Evolutionary conservation across 1,140 invertebrate genomes (phyloP).

Genomic region (Aradophagus sp.): DNA sequence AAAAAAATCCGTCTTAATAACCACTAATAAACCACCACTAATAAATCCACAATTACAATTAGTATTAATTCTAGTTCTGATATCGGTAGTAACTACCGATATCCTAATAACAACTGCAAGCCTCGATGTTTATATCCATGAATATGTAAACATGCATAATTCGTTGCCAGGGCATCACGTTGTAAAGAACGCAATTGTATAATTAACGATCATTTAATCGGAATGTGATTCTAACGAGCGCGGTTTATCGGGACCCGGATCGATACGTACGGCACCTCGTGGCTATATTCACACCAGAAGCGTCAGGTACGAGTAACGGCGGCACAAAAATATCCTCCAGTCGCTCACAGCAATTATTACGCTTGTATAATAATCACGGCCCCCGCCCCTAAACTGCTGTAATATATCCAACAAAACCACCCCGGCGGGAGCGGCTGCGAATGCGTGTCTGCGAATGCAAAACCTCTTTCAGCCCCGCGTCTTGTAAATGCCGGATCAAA

Average conservation of each 20-base stretch:
- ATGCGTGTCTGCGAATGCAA: conserved; percentile 33
- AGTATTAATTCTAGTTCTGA: no score
- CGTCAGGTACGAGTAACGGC: conserved; percentile 43
- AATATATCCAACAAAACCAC: conserved; percentile 52
- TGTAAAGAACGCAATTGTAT: no score
- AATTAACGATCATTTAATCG: conserved; percentile 27
- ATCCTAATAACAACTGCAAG: no score
- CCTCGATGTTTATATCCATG: no score
- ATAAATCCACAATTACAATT: no score
- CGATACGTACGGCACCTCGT: conserved; percentile 42
- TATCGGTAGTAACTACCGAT: no score
- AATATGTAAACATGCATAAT: no score
- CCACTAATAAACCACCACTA: no score
- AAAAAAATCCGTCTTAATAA: no score
- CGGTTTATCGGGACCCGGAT: conserved; percentile 32
- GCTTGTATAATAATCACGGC: conserved; percentile 57
- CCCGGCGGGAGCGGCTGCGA: conserved; percentile 36
- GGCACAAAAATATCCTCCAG: conserved; percentile 30
- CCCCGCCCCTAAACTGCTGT: no score
- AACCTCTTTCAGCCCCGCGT: conserved; percentile 40
- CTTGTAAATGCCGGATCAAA: conserved; percentile 51
- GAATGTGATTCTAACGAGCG: conserved; percentile 12
- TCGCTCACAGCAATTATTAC: conserved; percentile 53
- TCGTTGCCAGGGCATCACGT: no score
- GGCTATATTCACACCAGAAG: conserved; percentile 56